These are phyloP conservation scores for Hippocampus kuda DNA, from an alignment of 2,797 vertebrate species.

Conservation along the genomic window DNA sequence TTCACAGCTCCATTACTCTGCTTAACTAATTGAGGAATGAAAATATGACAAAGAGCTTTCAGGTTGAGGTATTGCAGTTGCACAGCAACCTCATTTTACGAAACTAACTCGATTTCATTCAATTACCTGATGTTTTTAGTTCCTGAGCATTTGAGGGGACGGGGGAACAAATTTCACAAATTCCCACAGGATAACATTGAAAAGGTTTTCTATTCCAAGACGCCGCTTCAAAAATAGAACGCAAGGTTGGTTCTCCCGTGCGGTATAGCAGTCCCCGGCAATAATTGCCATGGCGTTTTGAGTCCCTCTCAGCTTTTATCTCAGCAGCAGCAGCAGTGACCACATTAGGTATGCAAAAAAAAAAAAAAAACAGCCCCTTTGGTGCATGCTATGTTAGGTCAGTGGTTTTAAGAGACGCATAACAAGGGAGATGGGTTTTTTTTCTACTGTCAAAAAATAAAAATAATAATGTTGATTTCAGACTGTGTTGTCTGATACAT, in stretches of 20 bases:
- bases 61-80: background rate
- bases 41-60: conserved; percentile 1
- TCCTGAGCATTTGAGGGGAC: background rate
- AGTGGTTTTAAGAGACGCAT: background rate
- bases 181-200: conserved; percentile 37
- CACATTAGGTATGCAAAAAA: conserved; percentile 10
- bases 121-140: background rate
- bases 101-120: background rate
- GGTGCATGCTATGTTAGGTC: conserved; percentile 1
- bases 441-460: background rate
- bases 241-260: conserved; percentile 42
- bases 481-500: background rate
- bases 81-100: background rate
- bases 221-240: conserved; percentile 54
- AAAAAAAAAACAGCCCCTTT: conserved; percentile 13
- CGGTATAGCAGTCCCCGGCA: conserved; percentile 19
- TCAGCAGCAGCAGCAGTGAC: conserved; percentile 18
- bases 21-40: background rate
- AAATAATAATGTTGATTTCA: background rate
- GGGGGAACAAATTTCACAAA: conserved; percentile 35
- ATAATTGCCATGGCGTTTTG: conserved; percentile 38
- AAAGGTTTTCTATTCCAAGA: conserved; percentile 62
- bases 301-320: conserved; percentile 27
- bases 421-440: background rate
- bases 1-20: background rate